Evolutionary conservation across 2,888 invertebrate genomes (phyloP), one percentile per base, ranked within the genome.

Genomic region (Tetragnatha montana): DNA sequence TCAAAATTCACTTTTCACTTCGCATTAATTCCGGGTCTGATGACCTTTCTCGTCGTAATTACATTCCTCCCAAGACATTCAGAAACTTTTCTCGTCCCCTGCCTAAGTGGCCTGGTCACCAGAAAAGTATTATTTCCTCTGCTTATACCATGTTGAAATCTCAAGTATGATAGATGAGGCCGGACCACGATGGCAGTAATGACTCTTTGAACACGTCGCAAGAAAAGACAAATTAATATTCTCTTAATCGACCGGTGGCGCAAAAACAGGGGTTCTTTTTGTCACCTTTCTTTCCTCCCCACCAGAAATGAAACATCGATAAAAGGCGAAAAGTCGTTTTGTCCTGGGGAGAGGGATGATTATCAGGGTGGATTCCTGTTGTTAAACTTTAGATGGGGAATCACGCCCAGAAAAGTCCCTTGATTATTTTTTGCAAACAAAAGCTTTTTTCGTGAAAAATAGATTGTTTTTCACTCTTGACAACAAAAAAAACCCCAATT

Each of bases 161-260:
- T 74, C 73, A 51, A 82, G 81, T 82, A 82, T 82, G 81, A 82
- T 82, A 60, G 51, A 82, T 73, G 81, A 73, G 14, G 22, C 4
- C 17, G 22, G 50, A 19, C 71, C 81, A 51, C 73, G 81, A 73
- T 82, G 81, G 73, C 73, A 82, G 81, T 82, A 82, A 82, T 82
- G 81, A 82, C 81, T 82, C 81, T 82, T 82, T 74, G 81, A 82
- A 60, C 81, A 82, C 81, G 81, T 82, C 73, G 21, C 51, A 73
- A 82, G 81, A 82, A 82, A 82, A 82, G 81, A 82, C 81, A 82
- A 82, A 82, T 82, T 82, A 82, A 82, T 82, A 82, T 82, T 82
- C 81, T 82, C 81, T 82, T 82, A 82, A 82, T 82, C 81, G 74
- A 82, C 49, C 73, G 81, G 81, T 51, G 71, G 81, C 71, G 73